Evolutionary conservation across 2,888 invertebrate species (phyloP), one percentile per base, ranked within the genome.

Genomic region (Serripes groenlandicus): DNA sequence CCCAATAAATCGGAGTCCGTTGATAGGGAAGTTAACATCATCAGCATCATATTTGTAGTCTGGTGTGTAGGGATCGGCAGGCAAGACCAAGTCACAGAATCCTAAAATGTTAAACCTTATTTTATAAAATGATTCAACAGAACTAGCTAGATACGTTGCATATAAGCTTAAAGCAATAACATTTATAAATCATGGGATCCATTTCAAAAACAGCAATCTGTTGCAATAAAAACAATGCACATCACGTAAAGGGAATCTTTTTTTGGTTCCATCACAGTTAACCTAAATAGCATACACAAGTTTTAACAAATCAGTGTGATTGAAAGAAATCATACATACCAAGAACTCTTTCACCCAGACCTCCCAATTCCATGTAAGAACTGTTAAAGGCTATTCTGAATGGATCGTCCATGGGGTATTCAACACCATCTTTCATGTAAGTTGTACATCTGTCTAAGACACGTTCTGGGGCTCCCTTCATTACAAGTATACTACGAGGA

Each of bases 321-420:
- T n/a, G n/a, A n/a, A n/a, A n/a, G n/a, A n/a, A n/a, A n/a, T n/a
- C n/a, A n/a, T n/a, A 32, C 91, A 83, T 84, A 92, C 94, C 96
- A 69, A 98, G 95, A 0, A 98, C 97, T 79, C 98, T 96, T 94
- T 98, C 98, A 34, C 98, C 98, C 94, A 97, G 96, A 88, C 97
- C 97, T 75, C 97, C 98, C 76, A 98, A 94, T 93, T 97, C 97
- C 75, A 96, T 96, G 93, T 98, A 97, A 5, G 99, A 98, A 93
- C 97, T 97, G 95, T 99, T 98, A 96, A 99, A 99, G 0, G 97
- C 97, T 92, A 98, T 97, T 94, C 97, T 97, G 98, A 98, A 98
- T 94, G 97, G 97, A 92, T 98, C 98, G 94, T 98, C 98, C 91
- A 99, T 95, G 18, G 96, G 96, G 95, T 97, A 97, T 93, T 98